These are phyloP conservation scores for Chaetophractus vellerosus DNA, from an alignment of 2,797 vertebrate species.

Conservation along the genomic window DNA sequence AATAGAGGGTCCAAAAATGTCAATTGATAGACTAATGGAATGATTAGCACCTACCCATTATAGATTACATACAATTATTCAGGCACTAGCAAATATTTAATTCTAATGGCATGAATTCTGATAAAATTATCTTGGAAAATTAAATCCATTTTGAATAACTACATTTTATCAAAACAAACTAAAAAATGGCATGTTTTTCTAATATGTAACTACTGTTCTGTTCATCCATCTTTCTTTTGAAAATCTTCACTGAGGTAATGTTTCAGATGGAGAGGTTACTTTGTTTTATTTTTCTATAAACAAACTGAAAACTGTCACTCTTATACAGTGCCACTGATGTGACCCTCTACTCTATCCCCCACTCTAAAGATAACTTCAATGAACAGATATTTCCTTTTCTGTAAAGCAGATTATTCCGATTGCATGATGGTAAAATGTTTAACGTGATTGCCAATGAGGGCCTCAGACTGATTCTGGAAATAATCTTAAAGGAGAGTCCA, in stretches of 20 bases:
- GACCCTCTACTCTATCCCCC: not conserved
- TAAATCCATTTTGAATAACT: constrained; percentile 37
- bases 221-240: not conserved
- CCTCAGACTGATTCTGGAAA: not conserved
- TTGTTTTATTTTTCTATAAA: constrained; percentile 1
- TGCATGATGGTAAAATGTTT: not conserved
- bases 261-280: not conserved
- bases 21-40: not conserved
- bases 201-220: constrained; percentile 16
- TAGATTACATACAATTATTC: not conserved
- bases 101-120: constrained; percentile 4
- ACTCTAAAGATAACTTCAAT: not conserved
- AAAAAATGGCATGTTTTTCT: not conserved
- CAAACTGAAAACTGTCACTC: not conserved
- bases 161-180: constrained; percentile 30
- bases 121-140: constrained; percentile 36
- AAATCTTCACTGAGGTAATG: not conserved
- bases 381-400: constrained; percentile 13
- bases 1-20: not conserved
- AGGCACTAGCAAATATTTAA: not conserved
- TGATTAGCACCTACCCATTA: not conserved
- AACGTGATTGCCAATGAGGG: not conserved
- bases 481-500: constrained; percentile 1
- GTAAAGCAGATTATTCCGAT: not conserved
- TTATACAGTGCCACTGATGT: not conserved